These are phyloP conservation scores for Lutraria rhynchaena DNA, from an alignment of 1,140 invertebrate genomes.

Conservation along the genomic window DNA sequence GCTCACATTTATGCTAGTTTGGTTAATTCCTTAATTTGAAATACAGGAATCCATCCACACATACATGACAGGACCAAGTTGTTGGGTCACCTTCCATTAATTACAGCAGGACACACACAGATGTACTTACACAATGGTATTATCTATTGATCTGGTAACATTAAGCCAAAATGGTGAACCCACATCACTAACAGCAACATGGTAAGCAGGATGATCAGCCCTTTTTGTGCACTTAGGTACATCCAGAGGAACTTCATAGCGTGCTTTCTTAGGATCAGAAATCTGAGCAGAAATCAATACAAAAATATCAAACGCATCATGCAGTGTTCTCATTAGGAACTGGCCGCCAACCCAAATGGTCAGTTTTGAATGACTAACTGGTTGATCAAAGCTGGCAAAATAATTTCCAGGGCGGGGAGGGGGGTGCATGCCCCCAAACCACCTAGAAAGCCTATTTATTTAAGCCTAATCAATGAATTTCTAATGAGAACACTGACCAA, in stretches of 20 bases:
- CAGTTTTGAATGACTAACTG: too few relatives aligned
- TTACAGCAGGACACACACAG: constrained; percentile 15
- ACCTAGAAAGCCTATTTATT: background rate
- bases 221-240: constrained; percentile 48
- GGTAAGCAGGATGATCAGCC: constrained; percentile 46
- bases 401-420: too few relatives aligned
- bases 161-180: constrained; percentile 62
- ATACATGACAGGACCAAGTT: background rate
- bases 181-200: constrained; percentile 48
- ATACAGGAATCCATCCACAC: constrained; percentile 21
- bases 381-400: background rate
- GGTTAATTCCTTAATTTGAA: background rate
- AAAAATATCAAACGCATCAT: background rate
- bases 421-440: too few relatives aligned
- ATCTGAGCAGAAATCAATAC: constrained; percentile 53
- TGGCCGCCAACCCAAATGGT: background rate
- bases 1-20: background rate
- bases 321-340: background rate
- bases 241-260: constrained; percentile 67
- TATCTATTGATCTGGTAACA: constrained; percentile 31
- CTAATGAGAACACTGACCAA: too few relatives aligned
- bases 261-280: constrained; percentile 55
- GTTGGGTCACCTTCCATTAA: background rate
- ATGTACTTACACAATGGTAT: constrained; percentile 6
- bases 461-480: background rate